Evolutionary conservation across 2,797 vertebrate genomes (phyloP).

Genomic region (Setipinna tenuifilis): DNA sequence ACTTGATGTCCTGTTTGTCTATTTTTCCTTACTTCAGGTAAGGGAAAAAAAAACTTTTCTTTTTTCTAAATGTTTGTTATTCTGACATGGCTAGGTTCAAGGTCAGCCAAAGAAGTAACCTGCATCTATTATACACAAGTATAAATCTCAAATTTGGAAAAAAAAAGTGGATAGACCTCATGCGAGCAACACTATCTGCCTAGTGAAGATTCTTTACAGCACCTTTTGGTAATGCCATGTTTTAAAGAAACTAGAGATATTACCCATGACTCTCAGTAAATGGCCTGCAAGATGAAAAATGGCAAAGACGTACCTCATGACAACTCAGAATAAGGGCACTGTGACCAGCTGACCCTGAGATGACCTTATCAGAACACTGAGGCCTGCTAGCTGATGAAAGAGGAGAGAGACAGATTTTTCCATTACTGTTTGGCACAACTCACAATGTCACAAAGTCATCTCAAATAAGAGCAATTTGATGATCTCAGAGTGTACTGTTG

Average conservation of each 20-base stretch:
- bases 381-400: constrained; percentile 54
- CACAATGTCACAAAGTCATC: constrained; percentile 28
- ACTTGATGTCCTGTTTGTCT: not conserved
- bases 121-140: not conserved
- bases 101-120: not conserved
- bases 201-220: not conserved
- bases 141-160: not conserved
- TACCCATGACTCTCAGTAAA: constrained; percentile 66
- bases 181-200: not conserved
- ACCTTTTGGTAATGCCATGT: constrained; percentile 10
- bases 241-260: constrained; percentile 60
- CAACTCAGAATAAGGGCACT: constrained; percentile 60
- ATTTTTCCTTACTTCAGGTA: not conserved
- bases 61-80: not conserved
- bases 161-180: not conserved
- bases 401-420: constrained; percentile 61
- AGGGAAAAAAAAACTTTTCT: not conserved
- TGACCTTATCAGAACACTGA: constrained; percentile 70
- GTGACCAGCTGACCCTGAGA: constrained; percentile 60
- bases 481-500: not conserved
- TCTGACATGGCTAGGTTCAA: not conserved
- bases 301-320: constrained; percentile 68
- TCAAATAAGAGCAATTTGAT: constrained; percentile 34
- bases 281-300: constrained; percentile 62
- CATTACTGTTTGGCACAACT: constrained; percentile 47